Evolutionary conservation across 2,888 invertebrate species (phyloP), one percentile per base, ranked within the genome.

Genomic region (Heliconius cydno): DNA sequence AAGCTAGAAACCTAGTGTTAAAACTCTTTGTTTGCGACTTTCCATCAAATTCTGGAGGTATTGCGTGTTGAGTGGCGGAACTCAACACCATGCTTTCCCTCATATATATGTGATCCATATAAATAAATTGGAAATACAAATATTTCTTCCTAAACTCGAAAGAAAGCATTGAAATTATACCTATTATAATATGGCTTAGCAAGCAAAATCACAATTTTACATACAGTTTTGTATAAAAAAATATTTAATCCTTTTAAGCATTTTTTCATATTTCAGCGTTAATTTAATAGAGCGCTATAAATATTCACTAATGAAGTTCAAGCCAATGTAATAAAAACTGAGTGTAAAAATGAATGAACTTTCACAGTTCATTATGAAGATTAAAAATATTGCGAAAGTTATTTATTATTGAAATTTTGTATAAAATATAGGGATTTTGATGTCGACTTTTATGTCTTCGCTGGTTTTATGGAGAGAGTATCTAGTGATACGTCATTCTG

Each of bases 241-340:
- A 72, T 57, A 30, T 72, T 30, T 57, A 34, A 52, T 73, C 57
- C 30, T 57, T 73, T 73, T 30, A 73, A 34, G n/a, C 72, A 30
- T 28, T 73, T 71, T 72, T 73, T 57, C 72, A 73, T 73, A 73
- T 30, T 73, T n/a, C 72, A 34, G 57, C 72, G 57, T n/a, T 73
- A 73, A 73, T 73, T 73, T 73, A 57, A 73, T 73, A 72, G 28
- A 57, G 57, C 72, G 72, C 72, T 72, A 72, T 72, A 73, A 73
- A 73, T 60, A 73, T 73, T 73, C 72, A 34, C 72, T 73, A 73
- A 73, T 73, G 72, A 73, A 73, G 72, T 73, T 57, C 57, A 73
- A 73, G 57, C 57, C 57, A 73, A 73, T 57, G 72, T 72, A 72
- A 72, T 57, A 57, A 72, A 72, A 72, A 72, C 68, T 72, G 34